Evolutionary conservation across 2,797 vertebrate species (phyloP).

Genomic region (Antrozous pallidus): DNA sequence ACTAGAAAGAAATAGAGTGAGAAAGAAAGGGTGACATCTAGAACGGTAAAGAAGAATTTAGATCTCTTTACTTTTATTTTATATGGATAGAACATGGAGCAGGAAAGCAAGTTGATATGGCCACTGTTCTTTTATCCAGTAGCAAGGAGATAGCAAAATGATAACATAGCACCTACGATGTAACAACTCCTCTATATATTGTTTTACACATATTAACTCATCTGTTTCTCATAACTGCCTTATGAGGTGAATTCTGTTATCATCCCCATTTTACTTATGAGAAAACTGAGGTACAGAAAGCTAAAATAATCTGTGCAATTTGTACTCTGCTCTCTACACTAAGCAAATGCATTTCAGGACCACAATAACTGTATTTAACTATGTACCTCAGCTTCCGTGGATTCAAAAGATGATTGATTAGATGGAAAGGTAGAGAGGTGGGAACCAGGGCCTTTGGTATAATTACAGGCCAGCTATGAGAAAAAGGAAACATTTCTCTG

Average conservation of each 20-base stretch:
- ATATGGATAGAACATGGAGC: neutral
- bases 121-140: neutral
- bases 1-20: neutral
- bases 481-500: neutral
- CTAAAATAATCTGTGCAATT: neutral
- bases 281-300: neutral
- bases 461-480: neutral
- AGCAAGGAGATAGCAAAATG: neutral
- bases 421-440: neutral
- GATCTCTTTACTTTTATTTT: neutral
- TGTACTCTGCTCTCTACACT: neutral
- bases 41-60: neutral
- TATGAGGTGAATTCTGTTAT: neutral
- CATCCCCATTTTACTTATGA: neutral
- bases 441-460: neutral
- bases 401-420: neutral
- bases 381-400: neutral
- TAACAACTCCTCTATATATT: neutral
- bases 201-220: neutral
- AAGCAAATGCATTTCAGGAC: neutral
- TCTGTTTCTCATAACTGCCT: neutral
- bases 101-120: neutral
- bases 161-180: neutral
- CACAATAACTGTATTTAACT: neutral
- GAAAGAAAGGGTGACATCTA: neutral